Conservation (phyloP, 2,797 vertebrate species). For the Echeneis naucrates region DNA sequence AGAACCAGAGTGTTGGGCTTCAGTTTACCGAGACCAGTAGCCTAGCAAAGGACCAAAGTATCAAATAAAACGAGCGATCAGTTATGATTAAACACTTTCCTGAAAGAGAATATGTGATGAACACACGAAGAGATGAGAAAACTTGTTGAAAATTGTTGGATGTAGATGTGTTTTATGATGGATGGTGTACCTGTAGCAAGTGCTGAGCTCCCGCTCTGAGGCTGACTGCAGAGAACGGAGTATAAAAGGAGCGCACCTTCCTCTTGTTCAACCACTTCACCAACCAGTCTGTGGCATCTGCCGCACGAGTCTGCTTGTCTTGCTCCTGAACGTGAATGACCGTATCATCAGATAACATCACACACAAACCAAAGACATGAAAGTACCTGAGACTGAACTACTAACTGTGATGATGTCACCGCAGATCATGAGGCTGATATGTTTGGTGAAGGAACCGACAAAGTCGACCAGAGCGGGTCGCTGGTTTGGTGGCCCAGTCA, state of each 20-base stretch:
- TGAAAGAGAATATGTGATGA: neutral
- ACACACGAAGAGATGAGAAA: neutral
- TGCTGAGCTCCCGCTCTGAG: constrained; percentile 76
- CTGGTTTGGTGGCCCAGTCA: constrained; percentile 82
- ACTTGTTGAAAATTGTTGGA: no score
- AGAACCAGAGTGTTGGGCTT: constrained; percentile 85
- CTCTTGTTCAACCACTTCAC: constrained; percentile 82
- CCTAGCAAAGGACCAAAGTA: constrained; percentile 56
- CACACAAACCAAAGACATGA: neutral
- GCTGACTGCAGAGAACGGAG: constrained; percentile 61
- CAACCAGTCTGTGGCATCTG: constrained; percentile 50
- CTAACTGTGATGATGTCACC: constrained; percentile 83
- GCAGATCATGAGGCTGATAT: constrained; percentile 85
- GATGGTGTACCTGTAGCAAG: constrained; percentile 81
- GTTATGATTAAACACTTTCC: neutral
- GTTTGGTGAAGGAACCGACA: constrained; percentile 84
- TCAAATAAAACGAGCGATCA: neutral
- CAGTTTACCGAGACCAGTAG: constrained; percentile 84
- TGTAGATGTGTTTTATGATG: neutral
- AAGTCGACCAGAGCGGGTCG: constrained; percentile 86
- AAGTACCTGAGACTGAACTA: neutral
- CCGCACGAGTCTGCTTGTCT: constrained; percentile 42
- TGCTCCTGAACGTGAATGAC: constrained; percentile 55
- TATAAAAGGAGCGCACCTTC: constrained; percentile 84
- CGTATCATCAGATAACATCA: neutral